These are phyloP conservation scores for Craniophora ligustri DNA, from an alignment of 2,888 invertebrate genomes.

Conservation along the genomic window DNA sequence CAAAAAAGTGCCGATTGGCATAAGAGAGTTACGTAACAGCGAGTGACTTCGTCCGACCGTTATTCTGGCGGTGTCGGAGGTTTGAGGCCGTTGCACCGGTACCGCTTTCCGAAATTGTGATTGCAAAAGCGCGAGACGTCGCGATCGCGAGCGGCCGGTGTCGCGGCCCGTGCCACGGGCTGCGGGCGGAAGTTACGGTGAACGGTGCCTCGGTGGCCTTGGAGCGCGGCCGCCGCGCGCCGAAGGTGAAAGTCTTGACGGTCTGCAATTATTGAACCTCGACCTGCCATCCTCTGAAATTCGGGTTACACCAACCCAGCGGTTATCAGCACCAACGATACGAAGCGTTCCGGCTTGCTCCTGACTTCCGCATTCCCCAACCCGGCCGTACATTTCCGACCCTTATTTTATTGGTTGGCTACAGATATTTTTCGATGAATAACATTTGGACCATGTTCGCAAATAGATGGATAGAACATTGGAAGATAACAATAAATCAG, in stretches of 20 bases:
- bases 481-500: constrained; percentile 36
- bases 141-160: constrained; percentile 56
- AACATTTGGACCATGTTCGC: constrained; percentile 32
- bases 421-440: constrained; percentile 16
- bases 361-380: constrained; percentile 70
- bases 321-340: constrained; percentile 53
- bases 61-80: constrained; percentile 60
- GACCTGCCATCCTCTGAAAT: constrained; percentile 80
- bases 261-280: constrained; percentile 84
- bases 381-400: constrained; percentile 37
- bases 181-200: constrained; percentile 78
- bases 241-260: constrained; percentile 87
- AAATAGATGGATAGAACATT: constrained; percentile 42
- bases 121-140: constrained; percentile 74
- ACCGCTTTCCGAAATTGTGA: constrained; percentile 75
- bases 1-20: constrained; percentile 56
- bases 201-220: constrained; percentile 82
- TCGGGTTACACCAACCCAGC: constrained; percentile 67
- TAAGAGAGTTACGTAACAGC: constrained; percentile 67
- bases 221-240: constrained; percentile 77
- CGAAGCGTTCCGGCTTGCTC: constrained; percentile 52
- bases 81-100: constrained; percentile 68
- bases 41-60: constrained; percentile 63
- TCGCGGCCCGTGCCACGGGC: constrained; percentile 64
- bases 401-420: constrained; percentile 39